Evolutionary conservation across 1,140 invertebrate species (phyloP), one percentile per base, ranked within the genome.

Genomic region (Bombus pyrosoma): DNA sequence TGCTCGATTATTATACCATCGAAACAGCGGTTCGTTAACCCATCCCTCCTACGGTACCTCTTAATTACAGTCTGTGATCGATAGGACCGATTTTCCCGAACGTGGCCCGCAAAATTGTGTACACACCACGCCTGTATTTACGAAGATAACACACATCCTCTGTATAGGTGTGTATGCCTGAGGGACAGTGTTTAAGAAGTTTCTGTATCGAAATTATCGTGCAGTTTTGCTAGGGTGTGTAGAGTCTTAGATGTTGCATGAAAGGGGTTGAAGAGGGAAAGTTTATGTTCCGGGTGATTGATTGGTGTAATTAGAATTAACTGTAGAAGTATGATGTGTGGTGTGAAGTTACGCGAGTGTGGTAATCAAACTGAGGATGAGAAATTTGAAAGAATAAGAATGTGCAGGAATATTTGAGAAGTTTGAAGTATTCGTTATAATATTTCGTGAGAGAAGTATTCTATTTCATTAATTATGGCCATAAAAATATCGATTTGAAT

Each of bases 1-100:
- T 82, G 89, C 85, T 90, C 89, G 89, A 85, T 90, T 90, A 90
- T 90, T 90, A 87, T 71, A 83, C 74, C 88, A 85, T 89, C 81
- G 88, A 81, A 90, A 89, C 82, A 59, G 59, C 82, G 88, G 84
- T 89, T 90, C 89, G 89, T 90, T 90, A 90, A 87, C 83, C 88
- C 66, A 59, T 53, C 83, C 39, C 25, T 57, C 0, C 39, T n/a
- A 8, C 13, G 47, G 39, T 53, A 47, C 86, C 86, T 86, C 89
- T 87, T 90, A 90, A 90, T 90, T 90, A 87, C 88, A 66, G 71
- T 43, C 37, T 66, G 62, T 85, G 86, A 90, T 90, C 89, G 83
- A 90, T 90, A 82, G 89, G 81, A 83, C 75, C 83, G 88, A 90
- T 90, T 89, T 89, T 89, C 75, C 68, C 74, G 62, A 83, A 86